Percentiles rank a stretch among this genome's conserved stretches.
These are phyloP conservation scores for Cheumatopsyche charites DNA, from an alignment of 1,140 invertebrate species.

Conservation along the genomic window DNA sequence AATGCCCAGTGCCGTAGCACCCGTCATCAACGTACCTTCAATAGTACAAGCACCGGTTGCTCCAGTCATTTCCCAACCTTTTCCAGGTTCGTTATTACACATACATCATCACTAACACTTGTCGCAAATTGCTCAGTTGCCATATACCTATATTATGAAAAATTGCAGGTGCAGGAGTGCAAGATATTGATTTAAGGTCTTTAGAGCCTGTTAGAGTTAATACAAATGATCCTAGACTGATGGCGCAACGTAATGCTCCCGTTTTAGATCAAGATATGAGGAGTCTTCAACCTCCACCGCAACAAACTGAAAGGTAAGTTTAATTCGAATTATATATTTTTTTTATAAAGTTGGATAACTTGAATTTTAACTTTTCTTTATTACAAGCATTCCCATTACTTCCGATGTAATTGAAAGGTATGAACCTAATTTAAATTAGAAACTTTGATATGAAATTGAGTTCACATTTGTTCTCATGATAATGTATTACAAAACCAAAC, in stretches of 20 bases:
- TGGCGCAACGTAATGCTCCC: neutral
- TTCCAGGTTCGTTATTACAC: constrained; percentile 47
- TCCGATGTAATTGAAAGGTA: constrained; percentile 41
- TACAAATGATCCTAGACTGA: constrained; percentile 18
- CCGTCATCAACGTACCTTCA: constrained; percentile 6
- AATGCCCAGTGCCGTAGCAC: neutral
- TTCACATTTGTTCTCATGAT: too few species aligned
- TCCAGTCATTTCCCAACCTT: constrained; percentile 29
- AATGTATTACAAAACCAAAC: too few species aligned
- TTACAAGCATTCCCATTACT: constrained; percentile 32
- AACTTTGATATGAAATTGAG: too few species aligned
- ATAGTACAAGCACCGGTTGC: constrained; percentile 40
- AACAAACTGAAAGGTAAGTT: constrained; percentile 49
- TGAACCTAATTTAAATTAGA: neutral
- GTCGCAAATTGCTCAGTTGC: neutral
- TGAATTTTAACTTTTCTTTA: neutral
- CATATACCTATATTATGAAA: neutral
- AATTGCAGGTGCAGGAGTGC: constrained; percentile 36
- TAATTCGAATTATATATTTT: neutral
- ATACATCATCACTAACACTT: neutral
- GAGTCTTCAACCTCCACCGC: constrained; percentile 52
- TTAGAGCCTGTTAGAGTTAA: constrained; percentile 26
- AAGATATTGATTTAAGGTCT: constrained; percentile 59
- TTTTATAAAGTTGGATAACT: too few species aligned
- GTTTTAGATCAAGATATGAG: constrained; percentile 58